Conservation (phyloP, 2,797 vertebrate genomes). For the Danio albolineatus region DNA sequence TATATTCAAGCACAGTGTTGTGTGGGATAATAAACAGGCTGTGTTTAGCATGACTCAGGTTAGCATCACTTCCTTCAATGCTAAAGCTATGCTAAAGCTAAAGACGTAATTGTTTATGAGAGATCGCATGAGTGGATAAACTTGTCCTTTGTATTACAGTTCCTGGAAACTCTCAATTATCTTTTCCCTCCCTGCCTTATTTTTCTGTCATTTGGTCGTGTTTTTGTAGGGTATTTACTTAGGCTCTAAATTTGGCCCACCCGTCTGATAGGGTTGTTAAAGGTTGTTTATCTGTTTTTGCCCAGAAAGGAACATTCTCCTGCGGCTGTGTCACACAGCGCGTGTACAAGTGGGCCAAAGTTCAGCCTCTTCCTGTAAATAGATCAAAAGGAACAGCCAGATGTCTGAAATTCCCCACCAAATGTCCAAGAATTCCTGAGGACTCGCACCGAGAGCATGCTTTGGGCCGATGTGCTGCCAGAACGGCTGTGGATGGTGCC, state of each 20-base stretch:
- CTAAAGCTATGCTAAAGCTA: no score
- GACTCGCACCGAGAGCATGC: slow-evolving; percentile 9
- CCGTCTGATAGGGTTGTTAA: slow-evolving; percentile 52
- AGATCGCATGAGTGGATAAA: neutral
- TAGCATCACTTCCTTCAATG: slow-evolving; percentile 14
- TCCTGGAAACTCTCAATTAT: slow-evolving; percentile 29
- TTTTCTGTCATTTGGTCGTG: slow-evolving; percentile 23
- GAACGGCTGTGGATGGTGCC: neutral
- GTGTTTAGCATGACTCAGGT: slow-evolving; percentile 40
- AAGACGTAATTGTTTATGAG: neutral
- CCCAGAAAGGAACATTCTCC: slow-evolving; percentile 45
- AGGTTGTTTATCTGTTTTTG: slow-evolving; percentile 56
- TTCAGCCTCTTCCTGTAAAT: slow-evolving; percentile 71
- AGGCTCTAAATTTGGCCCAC: slow-evolving; percentile 30
- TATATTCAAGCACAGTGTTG: neutral
- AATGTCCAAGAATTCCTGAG: slow-evolving; percentile 19
- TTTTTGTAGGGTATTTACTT: slow-evolving; percentile 29
- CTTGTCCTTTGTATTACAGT: slow-evolving; percentile 9
- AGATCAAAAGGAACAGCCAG: slow-evolving; percentile 70
- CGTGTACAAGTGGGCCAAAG: slow-evolving; percentile 57
- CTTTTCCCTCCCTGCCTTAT: slow-evolving; percentile 21
- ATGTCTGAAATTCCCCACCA: slow-evolving; percentile 74
- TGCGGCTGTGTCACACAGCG: slow-evolving; percentile 41
- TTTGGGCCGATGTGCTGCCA: neutral
- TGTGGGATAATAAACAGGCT: neutral